Conservation (phyloP, 2,113 vertebrate genomes). For the Archilochus colubris region DNA sequence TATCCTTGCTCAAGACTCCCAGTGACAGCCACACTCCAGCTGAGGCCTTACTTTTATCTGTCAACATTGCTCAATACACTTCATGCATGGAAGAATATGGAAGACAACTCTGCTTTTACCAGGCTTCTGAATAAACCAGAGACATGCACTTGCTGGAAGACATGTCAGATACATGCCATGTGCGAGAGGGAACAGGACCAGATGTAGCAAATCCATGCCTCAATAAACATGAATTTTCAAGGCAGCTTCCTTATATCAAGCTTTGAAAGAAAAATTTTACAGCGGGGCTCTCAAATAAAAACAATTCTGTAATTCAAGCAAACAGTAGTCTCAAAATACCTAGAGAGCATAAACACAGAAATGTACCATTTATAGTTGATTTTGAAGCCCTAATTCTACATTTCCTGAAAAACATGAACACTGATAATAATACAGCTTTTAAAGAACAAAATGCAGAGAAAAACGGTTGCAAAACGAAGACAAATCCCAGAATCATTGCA, state of each 20-base stretch:
- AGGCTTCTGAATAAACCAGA: neutral
- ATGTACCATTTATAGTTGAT: rapidly evolving
- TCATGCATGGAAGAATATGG: neutral
- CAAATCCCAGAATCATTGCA: neutral
- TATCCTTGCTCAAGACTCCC: neutral
- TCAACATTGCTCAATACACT: neutral
- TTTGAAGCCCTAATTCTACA: neutral
- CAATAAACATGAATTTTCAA: neutral
- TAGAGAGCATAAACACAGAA: neutral
- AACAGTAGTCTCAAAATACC: neutral
- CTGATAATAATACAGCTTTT: neutral
- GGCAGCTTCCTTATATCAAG: neutral
- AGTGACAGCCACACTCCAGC: neutral
- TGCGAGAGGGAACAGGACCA: neutral
- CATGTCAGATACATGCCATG: neutral
- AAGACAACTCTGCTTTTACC: neutral
- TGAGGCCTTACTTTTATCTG: neutral
- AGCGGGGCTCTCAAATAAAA: neutral
- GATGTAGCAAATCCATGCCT: neutral
- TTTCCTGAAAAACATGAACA: neutral
- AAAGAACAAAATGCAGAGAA: neutral
- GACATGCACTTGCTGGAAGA: neutral
- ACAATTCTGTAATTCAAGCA: neutral
- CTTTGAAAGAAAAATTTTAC: neutral
- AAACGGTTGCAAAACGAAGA: neutral